Evolutionary conservation across 2,888 invertebrate species (phyloP), one percentile per base, ranked within the genome.

Genomic region (Dyspetes luteomarginatus): DNA sequence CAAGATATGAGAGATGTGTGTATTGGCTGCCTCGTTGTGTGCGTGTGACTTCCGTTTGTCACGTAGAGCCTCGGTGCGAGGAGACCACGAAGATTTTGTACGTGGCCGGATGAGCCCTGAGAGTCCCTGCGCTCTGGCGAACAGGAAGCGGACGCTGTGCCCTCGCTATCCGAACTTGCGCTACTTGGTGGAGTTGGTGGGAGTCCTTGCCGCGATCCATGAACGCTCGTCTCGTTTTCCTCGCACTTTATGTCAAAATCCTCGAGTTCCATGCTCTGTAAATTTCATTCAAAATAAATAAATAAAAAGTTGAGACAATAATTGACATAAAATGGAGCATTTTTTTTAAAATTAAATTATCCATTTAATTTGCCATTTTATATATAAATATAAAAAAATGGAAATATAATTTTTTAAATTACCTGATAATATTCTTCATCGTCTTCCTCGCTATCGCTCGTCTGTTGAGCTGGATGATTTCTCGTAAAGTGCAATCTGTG

Each of bases 111-210:
- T 30, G 80, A 81, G 69, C 88, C 86, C 77, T 90, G 91, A 9
- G 90, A 91, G 84, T 91, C 90, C 68, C 90, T 85, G 30, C 90
- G 90, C 82, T 91, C 89, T 48, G 91, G 91, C 30, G 91, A 91
- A 67, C 91, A 91, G 78, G 95, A 94, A 85, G 95, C 93, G 68
- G 95, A 94, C 74, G 95, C 94, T 89, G 96, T 95, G 86, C 96
- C 96, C 91, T 96, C 96, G 89, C 96, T 96, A 91, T 96, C 96
- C 75, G 96, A 96, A 86, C 96, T 96, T 17, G 95, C 95, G 82
- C 96, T 94, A 76, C 96, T 97, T 5, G 98, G 97, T 55, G 98
- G 98, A 80, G 98, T 98, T 12, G 98, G 97, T 3, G 98, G 98
- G 83, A 98, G 93, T 89, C 94, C 94, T 71, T 89, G 88, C 60